These are phyloP conservation scores for Percopsis omiscomaycus DNA, from an alignment of 2,797 vertebrate genomes.

Conservation along the genomic window DNA sequence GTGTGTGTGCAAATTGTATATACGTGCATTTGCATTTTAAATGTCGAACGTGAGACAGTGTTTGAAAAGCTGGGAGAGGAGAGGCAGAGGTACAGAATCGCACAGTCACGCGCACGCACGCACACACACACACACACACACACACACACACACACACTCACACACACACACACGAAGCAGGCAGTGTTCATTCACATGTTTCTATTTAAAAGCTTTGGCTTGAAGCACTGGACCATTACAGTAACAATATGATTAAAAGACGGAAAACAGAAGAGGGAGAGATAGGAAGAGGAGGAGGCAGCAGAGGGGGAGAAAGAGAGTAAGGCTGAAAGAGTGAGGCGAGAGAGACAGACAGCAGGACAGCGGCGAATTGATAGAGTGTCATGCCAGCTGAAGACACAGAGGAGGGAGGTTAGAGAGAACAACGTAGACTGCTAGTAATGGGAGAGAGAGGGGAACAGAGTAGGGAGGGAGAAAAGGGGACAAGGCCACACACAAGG, in stretches of 20 bases:
- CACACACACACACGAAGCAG: constrained; percentile 40
- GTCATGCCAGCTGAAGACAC: constrained; percentile 32
- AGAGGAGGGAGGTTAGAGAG: constrained; percentile 23
- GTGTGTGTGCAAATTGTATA: constrained; percentile 40
- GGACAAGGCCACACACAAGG: constrained; percentile 41
- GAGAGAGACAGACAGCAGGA: constrained; percentile 2
- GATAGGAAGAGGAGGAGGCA: constrained; percentile 12
- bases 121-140: constrained; percentile 32
- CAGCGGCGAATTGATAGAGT: constrained; percentile 22
- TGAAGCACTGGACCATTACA: constrained; percentile 65
- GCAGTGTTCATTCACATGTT: constrained; percentile 72
- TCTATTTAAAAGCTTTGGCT: constrained; percentile 72
- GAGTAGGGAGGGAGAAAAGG: constrained; percentile 13
- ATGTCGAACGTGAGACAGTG: constrained; percentile 53
- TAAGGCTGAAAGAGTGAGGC: constrained; percentile 22
- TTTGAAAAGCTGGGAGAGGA: constrained; percentile 53
- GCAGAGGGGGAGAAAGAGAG: constrained; percentile 11
- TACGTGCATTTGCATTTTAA: constrained; percentile 69
- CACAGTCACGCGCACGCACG: constrained; percentile 15
- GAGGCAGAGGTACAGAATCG: constrained; percentile 41
- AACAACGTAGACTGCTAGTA: constrained; percentile 7
- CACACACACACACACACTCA: constrained; percentile 16
- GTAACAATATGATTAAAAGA: constrained; percentile 69
- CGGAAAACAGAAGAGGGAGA: constrained; percentile 22
- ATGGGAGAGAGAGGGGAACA: constrained; percentile 36